These are phyloP conservation scores for Temnothorax rugatulus DNA, from an alignment of 2,888 invertebrate species.

Conservation along the genomic window DNA sequence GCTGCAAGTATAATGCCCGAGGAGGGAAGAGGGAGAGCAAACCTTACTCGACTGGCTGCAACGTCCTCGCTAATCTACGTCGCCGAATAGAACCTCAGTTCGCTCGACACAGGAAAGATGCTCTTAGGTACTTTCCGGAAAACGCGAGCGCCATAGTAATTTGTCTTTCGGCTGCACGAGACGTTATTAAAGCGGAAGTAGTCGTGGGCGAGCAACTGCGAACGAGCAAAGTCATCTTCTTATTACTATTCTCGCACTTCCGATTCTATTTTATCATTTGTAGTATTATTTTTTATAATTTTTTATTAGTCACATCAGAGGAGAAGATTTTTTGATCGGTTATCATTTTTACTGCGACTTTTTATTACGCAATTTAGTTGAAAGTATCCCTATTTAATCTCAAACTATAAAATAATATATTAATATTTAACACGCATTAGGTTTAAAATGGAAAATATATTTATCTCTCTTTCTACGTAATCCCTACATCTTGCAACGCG, in stretches of 20 bases:
- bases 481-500: background rate
- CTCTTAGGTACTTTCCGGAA: constrained; percentile 43
- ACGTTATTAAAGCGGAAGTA: constrained; percentile 46
- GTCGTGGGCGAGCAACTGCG: background rate
- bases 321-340: background rate
- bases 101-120: constrained; percentile 46
- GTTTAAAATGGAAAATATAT: background rate
- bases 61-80: constrained; percentile 50
- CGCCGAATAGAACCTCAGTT: constrained; percentile 40
- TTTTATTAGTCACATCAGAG: background rate
- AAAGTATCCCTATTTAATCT: background rate
- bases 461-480: background rate
- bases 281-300: background rate
- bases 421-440: background rate
- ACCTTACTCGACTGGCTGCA: constrained; percentile 29
- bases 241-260: background rate
- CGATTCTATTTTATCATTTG: background rate
- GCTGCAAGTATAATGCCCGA: constrained; percentile 51
- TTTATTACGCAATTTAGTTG: background rate
- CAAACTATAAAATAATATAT: background rate
- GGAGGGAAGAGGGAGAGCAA: constrained; percentile 6
- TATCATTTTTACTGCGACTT: background rate
- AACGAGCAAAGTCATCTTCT: constrained; percentile 10
- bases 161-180: constrained; percentile 47
- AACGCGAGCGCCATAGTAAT: constrained; percentile 49